Evolutionary conservation across 2,797 vertebrate genomes (phyloP), one percentile per base, ranked within the genome.

Genomic region (Lutjanus argentimaculatus): DNA sequence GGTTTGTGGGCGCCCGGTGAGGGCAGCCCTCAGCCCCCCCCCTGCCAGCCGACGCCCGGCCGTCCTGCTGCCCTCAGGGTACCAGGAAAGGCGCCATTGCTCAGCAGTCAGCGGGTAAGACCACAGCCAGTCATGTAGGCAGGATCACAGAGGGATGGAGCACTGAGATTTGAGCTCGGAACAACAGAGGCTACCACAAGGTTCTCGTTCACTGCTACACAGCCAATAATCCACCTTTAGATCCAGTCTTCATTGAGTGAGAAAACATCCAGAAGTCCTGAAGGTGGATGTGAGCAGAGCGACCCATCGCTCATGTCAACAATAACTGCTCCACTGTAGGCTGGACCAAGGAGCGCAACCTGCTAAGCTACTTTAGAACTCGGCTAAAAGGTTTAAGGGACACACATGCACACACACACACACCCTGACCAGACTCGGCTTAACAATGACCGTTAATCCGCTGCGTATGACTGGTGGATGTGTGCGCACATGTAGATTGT

Each of bases 301-400:
- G 11, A 64, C 17, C 83, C 85, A 78, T 89, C 11, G 25, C 73
- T 89, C 53, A 62, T 8, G 70, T 80, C 88, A 75, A 81, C 87
- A 59, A 81, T 55, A 22, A 52, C 81, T 76, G 75, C 71, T 84
- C 52, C 55, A 42, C 71, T 57, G 75, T 13, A 55, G 78, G 69
- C 84, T 89, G 72, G 67, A 88, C 70, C 71, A 61, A 64, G 76
- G 77, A 93, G 75, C 49, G 1, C 77, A 74, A 84, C 72, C 87
- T 67, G 77, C 90, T 95, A 95, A 95, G 93, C 95, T 93, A 86
- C 92, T 95, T 95, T 95, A 73, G 73, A 92, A 89, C 83, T 85
- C 71, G 22, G 87, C 93, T 92, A 79, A 91, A 92, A 85, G 92
- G 86, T 94, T 95, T 94, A 93, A 89, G 77, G 82, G 80, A 79